Conservation (phyloP, 2,113 vertebrate genomes). For the Sphaerodactylus townsendi region DNA sequence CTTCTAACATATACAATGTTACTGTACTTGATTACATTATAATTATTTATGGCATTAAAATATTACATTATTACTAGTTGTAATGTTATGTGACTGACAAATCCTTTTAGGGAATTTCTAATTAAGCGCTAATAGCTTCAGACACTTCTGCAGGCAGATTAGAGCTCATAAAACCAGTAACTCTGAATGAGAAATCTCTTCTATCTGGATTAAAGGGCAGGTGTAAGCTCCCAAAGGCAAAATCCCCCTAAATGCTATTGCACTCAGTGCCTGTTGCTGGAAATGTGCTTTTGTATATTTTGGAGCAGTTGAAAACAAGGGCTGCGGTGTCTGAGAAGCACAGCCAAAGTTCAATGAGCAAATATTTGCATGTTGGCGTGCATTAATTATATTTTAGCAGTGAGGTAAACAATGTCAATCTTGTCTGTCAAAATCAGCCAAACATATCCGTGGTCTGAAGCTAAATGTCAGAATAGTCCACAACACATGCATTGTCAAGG, state of each 20-base stretch:
- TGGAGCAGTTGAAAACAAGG: not conserved
- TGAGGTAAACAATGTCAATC: not conserved
- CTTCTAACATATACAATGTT: not conserved
- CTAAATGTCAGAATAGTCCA: not conserved
- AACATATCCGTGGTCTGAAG: not conserved
- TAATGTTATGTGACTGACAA: constrained; percentile 13
- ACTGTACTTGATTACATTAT: not conserved
- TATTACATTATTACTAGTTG: constrained; percentile 11
- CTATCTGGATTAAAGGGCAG: constrained; percentile 13
- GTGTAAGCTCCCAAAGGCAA: not conserved
- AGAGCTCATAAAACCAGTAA: constrained; percentile 10
- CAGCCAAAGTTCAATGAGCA: not conserved
- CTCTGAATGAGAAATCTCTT: constrained; percentile 5
- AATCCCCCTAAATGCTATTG: not conserved
- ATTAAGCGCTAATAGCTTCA: constrained; percentile 23
- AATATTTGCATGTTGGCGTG: constrained; percentile 3
- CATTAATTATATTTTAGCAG: not conserved
- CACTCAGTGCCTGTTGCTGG: not conserved
- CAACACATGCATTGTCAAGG: not conserved
- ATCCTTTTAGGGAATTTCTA: constrained; percentile 20
- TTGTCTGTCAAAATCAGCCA: not conserved
- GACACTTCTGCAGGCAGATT: constrained; percentile 13
- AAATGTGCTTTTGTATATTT: not conserved
- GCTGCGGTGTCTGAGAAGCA: not conserved
- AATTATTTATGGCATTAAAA: constrained; percentile 20